Evolutionary conservation across 2,113 vertebrate species (phyloP).

Genomic region (Proteles cristata): DNA sequence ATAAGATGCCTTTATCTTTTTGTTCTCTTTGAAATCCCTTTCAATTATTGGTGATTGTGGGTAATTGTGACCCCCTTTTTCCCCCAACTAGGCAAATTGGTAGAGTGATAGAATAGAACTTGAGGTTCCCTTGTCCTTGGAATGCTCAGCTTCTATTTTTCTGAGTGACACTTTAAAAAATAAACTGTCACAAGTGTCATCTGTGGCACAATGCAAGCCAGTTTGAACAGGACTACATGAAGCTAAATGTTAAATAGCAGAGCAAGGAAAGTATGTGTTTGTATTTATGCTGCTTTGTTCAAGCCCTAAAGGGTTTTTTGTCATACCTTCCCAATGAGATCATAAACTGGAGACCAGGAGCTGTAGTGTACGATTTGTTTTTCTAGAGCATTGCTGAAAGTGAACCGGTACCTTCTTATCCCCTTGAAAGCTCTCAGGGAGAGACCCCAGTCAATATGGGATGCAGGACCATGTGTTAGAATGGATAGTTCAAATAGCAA

Average conservation of each 20-base stretch:
- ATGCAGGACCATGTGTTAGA: not conserved
- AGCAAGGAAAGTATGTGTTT: not conserved
- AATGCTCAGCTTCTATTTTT: not conserved
- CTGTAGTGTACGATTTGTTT: not conserved
- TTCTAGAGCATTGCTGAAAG: not conserved
- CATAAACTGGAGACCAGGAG: not conserved
- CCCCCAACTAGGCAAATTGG: not conserved
- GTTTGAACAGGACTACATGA: not conserved
- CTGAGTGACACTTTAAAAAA: not conserved
- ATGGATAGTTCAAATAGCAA: not conserved
- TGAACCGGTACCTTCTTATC: not conserved
- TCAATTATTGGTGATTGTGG: not conserved
- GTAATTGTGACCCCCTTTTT: not conserved
- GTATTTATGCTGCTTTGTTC: not conserved
- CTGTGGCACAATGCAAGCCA: not conserved
- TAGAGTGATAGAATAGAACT: not conserved
- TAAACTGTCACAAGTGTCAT: not conserved
- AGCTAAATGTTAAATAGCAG: not conserved
- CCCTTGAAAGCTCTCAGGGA: not conserved
- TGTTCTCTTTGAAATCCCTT: not conserved
- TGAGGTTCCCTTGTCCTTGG: not conserved
- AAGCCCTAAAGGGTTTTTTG: constrained; percentile 7
- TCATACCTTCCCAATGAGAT: not conserved
- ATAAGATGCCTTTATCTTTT: not conserved
- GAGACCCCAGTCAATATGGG: not conserved